Percentiles rank a stretch among this genome's conserved stretches.
Evolutionary conservation across 1,140 invertebrate species (phyloP).

Genomic region (Drosophila punjabiensis): DNA sequence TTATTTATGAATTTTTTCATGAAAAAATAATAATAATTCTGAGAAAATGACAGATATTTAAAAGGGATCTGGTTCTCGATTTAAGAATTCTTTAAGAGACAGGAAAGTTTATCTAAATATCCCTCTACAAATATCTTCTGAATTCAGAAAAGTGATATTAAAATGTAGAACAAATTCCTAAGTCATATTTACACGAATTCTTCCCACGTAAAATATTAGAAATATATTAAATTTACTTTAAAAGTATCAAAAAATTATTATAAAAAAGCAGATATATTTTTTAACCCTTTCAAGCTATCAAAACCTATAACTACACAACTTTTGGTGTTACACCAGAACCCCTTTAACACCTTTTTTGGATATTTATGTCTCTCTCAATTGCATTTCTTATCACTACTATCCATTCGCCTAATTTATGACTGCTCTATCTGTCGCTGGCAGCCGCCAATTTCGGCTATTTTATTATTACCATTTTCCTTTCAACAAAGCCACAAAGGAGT

Average conservation of each 20-base stretch:
- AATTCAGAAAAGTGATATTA: too few relatives aligned
- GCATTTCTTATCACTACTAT: conserved; percentile 42
- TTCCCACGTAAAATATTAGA: too few relatives aligned
- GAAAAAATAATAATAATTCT: neutral
- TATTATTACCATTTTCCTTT: conserved; percentile 53
- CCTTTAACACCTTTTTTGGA: conserved; percentile 23
- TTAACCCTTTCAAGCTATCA: neutral
- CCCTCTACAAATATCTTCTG: fast-evolving
- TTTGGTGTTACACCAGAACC: neutral
- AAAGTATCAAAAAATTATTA: neutral
- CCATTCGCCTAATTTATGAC: conserved; percentile 37
- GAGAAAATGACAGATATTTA: neutral
- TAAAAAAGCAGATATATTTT: neutral
- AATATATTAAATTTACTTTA: fast-evolving
- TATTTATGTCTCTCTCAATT: conserved; percentile 35
- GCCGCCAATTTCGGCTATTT: conserved; percentile 57
- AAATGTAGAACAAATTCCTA: neutral
- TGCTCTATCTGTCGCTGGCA: conserved; percentile 48
- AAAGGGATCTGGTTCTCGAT: neutral
- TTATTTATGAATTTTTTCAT: too few relatives aligned
- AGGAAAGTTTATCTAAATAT: neutral
- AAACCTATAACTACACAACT: neutral
- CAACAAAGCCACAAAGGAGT: conserved; percentile 32
- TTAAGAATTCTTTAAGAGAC: neutral
- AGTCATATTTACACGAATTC: neutral